Conservation (phyloP, 1,140 invertebrate genomes). For the Psix sp. region DNA sequence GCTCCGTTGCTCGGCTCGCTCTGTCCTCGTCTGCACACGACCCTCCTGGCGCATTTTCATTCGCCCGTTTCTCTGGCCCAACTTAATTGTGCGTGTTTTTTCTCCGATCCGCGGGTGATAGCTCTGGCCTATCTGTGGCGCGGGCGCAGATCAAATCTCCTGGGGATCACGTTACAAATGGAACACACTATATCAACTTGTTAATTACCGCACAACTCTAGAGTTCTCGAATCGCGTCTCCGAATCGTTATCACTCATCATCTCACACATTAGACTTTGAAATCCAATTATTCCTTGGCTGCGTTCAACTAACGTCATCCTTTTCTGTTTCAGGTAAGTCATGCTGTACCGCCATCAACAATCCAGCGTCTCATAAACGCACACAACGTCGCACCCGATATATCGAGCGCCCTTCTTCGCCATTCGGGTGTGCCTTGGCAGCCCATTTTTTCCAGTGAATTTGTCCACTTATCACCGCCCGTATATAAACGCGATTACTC, state of each 20-base stretch:
- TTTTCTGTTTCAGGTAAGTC: constrained; percentile 52
- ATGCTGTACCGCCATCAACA: constrained; percentile 1
- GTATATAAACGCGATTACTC: constrained; percentile 35
- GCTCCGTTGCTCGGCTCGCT: constrained; percentile 27
- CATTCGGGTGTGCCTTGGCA: constrained; percentile 40
- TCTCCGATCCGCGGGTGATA: constrained; percentile 19
- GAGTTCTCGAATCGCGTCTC: constrained; percentile 18
- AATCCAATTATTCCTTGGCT: constrained; percentile 24
- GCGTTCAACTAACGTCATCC: constrained; percentile 25
- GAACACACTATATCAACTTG: constrained; percentile 1
- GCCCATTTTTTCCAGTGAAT: constrained; percentile 37
- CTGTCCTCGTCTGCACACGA: constrained; percentile 29
- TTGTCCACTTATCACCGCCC: constrained; percentile 45
- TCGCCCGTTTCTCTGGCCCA: constrained; percentile 30
- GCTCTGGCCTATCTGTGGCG: constrained; percentile 7
- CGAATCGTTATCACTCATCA: constrained; percentile 25
- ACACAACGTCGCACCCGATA: constrained; percentile 74
- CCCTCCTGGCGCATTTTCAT: constrained; percentile 36
- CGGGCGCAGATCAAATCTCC: constrained; percentile 11
- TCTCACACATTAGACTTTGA: constrained; percentile 34
- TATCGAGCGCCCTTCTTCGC: constrained; percentile 47
- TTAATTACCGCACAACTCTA: constrained; percentile 19
- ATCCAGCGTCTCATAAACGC: constrained; percentile 71
- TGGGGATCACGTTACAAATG: constrained; percentile 15
- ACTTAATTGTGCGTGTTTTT: constrained; percentile 53